These are phyloP conservation scores for Palythoa grandis DNA, from an alignment of 92 coral and sea anemone genomes.

Conservation along the genomic window DNA sequence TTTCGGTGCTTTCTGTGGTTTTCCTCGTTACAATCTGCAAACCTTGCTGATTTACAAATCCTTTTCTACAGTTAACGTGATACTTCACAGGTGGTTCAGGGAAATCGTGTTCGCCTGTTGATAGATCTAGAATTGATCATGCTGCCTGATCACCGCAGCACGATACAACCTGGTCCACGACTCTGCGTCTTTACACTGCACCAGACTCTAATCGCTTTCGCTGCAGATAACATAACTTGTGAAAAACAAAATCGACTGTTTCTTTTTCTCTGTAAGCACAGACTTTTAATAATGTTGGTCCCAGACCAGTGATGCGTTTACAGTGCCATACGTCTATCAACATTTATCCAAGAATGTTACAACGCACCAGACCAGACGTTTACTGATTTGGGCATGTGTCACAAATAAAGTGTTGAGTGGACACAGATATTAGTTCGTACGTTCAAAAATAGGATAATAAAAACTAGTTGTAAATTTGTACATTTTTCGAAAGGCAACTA, in stretches of 20 bases:
- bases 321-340: too few species aligned
- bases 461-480: too few species aligned
- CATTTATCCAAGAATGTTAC: too few species aligned
- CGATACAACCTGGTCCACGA: neutral
- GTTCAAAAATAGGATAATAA: too few species aligned
- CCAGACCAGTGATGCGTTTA: too few species aligned
- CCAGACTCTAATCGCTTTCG: conserved; percentile 8
- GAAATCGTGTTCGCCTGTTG: conserved; percentile 39
- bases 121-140: conserved; percentile 41
- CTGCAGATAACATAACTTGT: conserved; percentile 14
- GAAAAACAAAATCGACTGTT: conserved; percentile 27
- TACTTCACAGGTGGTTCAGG: conserved; percentile 33
- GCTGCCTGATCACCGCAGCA: conserved; percentile 45
- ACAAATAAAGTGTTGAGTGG: neutral
- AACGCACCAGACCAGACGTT: too few species aligned
- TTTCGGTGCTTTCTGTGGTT: conserved; percentile 17
- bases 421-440: too few species aligned
- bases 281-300: too few species aligned
- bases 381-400: neutral
- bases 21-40: conserved; percentile 28
- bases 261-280: neutral
- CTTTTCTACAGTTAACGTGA: conserved; percentile 41
- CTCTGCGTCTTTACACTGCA: neutral
- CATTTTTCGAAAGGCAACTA: too few species aligned
- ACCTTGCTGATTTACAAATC: conserved; percentile 35